These are phyloP conservation scores for Gordius sp. DNA, from an alignment of 2,888 invertebrate species.

Conservation along the genomic window DNA sequence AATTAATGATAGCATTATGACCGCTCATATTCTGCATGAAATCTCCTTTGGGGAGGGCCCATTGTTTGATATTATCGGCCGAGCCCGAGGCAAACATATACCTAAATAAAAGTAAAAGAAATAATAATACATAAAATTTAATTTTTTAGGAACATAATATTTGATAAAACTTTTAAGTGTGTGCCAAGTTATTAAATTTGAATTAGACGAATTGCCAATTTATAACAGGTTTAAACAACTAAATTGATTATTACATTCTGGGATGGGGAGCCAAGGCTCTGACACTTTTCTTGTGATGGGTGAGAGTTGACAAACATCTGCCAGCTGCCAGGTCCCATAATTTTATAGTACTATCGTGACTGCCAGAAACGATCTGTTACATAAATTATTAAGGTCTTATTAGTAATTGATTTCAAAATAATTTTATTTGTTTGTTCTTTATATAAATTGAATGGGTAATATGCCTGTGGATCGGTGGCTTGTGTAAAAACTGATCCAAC, in stretches of 20 bases:
- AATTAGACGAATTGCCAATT: neutral
- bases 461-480: slow-evolving; percentile 62
- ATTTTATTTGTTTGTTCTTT: neutral
- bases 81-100: slow-evolving; percentile 91
- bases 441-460: slow-evolving; percentile 15
- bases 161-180: too few relatives aligned
- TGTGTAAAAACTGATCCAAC: slow-evolving; percentile 79
- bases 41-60: slow-evolving; percentile 89
- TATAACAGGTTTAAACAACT: neutral
- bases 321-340: slow-evolving; percentile 93
- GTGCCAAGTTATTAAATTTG: too few relatives aligned
- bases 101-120: slow-evolving; percentile 22
- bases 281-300: slow-evolving; percentile 82
- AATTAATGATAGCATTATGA: slow-evolving; percentile 87
- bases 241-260: slow-evolving; percentile 31
- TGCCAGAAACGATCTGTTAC: slow-evolving; percentile 25
- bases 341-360: slow-evolving; percentile 76
- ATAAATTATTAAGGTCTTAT: slow-evolving; percentile 11
- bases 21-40: slow-evolving; percentile 87
- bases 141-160: neutral
- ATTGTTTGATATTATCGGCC: slow-evolving; percentile 93
- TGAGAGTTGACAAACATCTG: slow-evolving; percentile 65
- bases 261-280: slow-evolving; percentile 36
- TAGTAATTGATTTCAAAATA: neutral
- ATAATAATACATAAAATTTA: neutral